Evolutionary conservation across 2,113 vertebrate genomes (phyloP).

Genomic region (Parus major): DNA sequence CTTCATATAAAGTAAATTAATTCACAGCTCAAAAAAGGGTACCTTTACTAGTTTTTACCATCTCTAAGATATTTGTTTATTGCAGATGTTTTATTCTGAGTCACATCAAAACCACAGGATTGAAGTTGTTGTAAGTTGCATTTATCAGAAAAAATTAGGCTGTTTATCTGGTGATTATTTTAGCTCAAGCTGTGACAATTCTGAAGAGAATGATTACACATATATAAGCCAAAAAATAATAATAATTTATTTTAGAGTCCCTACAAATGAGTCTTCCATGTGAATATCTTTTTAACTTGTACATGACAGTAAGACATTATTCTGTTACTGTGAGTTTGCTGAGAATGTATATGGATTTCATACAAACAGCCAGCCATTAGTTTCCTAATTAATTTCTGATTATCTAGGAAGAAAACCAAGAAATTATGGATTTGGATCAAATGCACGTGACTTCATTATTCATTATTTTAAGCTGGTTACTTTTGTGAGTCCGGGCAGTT

Average conservation of each 20-base stretch:
- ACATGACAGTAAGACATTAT: conserved; percentile 16
- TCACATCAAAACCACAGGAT: conserved; percentile 13
- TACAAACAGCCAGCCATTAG: background rate
- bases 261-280: background rate
- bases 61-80: background rate
- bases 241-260: background rate
- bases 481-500: background rate
- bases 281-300: background rate
- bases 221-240: conserved; percentile 42
- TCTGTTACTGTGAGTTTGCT: background rate
- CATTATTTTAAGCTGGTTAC: conserved; percentile 19
- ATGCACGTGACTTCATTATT: background rate
- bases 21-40: background rate
- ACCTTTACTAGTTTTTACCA: background rate
- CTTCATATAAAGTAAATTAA: background rate
- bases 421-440: conserved; percentile 8
- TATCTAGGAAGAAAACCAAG: conserved; percentile 31
- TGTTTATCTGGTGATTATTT: conserved; percentile 51
- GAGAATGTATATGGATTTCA: conserved; percentile 12
- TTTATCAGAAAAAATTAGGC: conserved; percentile 45
- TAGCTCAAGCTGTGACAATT: conserved; percentile 45
- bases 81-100: conserved; percentile 29
- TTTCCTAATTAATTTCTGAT: conserved; percentile 33
- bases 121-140: conserved; percentile 7
- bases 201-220: conserved; percentile 46